A percentile compares a stretch with the other conserved stretches of the same genome.
phyloP scores from a whole-genome alignment of 2,888 invertebrate genomes.

The Drosophila recens region DNA sequence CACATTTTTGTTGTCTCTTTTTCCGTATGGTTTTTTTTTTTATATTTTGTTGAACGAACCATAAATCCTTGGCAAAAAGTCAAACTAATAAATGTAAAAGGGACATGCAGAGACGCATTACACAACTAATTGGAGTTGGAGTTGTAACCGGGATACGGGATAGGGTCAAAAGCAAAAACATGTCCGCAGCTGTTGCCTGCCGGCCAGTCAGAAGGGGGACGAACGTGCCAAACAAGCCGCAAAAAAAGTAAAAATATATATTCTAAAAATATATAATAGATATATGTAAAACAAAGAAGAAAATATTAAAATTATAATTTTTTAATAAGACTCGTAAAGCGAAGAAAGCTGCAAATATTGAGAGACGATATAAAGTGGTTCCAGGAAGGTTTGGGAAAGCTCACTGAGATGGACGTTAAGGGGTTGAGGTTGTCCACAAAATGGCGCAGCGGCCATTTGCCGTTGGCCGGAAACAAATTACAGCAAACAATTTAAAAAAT shows the following conservation, averaged over 20 bases:
- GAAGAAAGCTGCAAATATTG: constrained; percentile 47
- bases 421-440: constrained; percentile 38
- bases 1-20: constrained; percentile 20
- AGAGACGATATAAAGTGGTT: constrained; percentile 33
- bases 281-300: constrained; percentile 49
- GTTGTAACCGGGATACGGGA: constrained; percentile 12
- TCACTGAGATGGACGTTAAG: constrained; percentile 7
- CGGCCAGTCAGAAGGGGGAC: constrained; percentile 16
- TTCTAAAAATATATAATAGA: constrained; percentile 18
- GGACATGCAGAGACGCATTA: constrained; percentile 48
- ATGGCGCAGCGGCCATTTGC: constrained; percentile 75
- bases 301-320: constrained; percentile 76
- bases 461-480: constrained; percentile 77
- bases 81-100: constrained; percentile 71
- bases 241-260: constrained; percentile 10
- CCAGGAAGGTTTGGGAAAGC: constrained; percentile 24
- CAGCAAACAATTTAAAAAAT: constrained; percentile 79
- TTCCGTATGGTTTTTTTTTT: neutral
- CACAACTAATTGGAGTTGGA: constrained; percentile 62
- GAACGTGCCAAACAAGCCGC: constrained; percentile 48
- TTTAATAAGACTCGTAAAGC: constrained; percentile 61
- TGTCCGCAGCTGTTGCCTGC: constrained; percentile 58
- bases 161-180: constrained; percentile 21
- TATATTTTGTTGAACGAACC: constrained; percentile 21
- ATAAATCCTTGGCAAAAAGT: constrained; percentile 70